Conservation (phyloP, 2,113 vertebrate genomes). For the Amphiprion percula region DNA sequence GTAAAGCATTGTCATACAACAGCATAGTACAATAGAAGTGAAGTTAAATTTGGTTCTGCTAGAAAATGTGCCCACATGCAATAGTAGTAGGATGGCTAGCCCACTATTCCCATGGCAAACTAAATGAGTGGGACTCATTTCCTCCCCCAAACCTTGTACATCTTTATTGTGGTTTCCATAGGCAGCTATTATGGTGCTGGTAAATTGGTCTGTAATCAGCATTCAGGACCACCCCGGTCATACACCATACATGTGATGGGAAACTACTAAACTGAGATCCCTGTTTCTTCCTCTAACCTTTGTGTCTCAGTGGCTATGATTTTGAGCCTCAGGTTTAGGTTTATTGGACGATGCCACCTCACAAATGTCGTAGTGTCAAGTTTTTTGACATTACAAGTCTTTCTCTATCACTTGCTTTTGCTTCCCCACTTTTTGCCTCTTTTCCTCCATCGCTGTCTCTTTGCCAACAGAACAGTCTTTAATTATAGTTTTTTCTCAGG, state of each 20-base stretch:
- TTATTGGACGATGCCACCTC: constrained; percentile 32
- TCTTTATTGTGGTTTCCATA: constrained; percentile 79
- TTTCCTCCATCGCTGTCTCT: constrained; percentile 23
- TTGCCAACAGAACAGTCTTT: constrained; percentile 44
- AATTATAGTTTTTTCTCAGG: constrained; percentile 74
- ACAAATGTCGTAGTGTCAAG: constrained; percentile 33
- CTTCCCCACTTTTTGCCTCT: constrained; percentile 5
- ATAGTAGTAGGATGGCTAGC: background rate
- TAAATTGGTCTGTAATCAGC: constrained; percentile 77
- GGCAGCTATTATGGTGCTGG: constrained; percentile 72
- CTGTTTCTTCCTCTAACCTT: constrained; percentile 31
- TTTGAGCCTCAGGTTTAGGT: constrained; percentile 42
- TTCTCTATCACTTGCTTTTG: constrained; percentile 25
- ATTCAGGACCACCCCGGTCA: constrained; percentile 70
- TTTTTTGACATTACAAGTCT: constrained; percentile 19
- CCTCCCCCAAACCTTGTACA: constrained; percentile 54
- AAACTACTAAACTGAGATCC: constrained; percentile 35
- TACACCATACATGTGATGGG: constrained; percentile 55
- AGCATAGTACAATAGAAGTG: constrained; percentile 7
- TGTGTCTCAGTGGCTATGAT: constrained; percentile 35
- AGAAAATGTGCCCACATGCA: constrained; percentile 41
- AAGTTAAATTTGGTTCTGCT: constrained; percentile 34
- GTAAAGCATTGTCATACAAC: constrained; percentile 13
- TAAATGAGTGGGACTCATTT: constrained; percentile 61
- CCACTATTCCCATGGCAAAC: constrained; percentile 66